Percentiles rank a stretch among this genome's conserved stretches.
phyloP scores from a whole-genome alignment of 2,888 invertebrate species.

The Apomyelois bistriatella region DNA sequence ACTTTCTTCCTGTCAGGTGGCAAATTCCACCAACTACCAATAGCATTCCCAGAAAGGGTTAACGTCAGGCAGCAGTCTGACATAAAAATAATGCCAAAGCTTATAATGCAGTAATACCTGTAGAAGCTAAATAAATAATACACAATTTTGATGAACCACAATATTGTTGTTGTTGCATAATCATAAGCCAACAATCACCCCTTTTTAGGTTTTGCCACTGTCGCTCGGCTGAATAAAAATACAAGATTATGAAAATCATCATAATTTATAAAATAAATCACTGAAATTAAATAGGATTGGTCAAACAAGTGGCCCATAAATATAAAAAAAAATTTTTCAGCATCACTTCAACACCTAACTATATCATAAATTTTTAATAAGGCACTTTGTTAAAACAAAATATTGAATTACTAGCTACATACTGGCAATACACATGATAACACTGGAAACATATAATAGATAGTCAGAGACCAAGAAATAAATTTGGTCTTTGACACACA shows the following conservation, averaged over 20 bases:
- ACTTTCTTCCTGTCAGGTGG: too few species aligned
- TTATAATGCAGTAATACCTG: too few species aligned
- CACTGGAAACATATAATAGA: background rate
- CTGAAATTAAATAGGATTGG: conserved; percentile 9
- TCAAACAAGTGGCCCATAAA: conserved; percentile 5
- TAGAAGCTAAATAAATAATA: too few species aligned
- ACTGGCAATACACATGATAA: background rate
- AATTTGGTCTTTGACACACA: background rate
- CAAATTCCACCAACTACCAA: too few species aligned
- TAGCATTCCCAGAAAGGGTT: too few species aligned
- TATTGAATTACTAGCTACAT: background rate
- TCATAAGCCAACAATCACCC: too few species aligned
- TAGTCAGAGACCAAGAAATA: too few species aligned
- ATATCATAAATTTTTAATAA: background rate
- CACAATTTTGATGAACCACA: too few species aligned
- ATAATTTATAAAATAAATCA: conserved; percentile 7
- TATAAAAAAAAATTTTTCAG: conserved; percentile 18
- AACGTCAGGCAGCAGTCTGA: too few species aligned
- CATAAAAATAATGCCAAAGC: too few species aligned
- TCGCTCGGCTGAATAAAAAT: background rate
- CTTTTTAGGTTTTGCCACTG: too few species aligned
- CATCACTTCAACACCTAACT: background rate
- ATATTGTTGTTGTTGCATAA: too few species aligned
- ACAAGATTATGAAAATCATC: conserved; percentile 4
- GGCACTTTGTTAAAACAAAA: background rate